A percentile compares a stretch with the other conserved stretches of the same genome.
Evolutionary conservation across 30 jellyfish, hydroid and myxozoan genomes (phyloP).

Genomic region (Aurelia aurita): DNA sequence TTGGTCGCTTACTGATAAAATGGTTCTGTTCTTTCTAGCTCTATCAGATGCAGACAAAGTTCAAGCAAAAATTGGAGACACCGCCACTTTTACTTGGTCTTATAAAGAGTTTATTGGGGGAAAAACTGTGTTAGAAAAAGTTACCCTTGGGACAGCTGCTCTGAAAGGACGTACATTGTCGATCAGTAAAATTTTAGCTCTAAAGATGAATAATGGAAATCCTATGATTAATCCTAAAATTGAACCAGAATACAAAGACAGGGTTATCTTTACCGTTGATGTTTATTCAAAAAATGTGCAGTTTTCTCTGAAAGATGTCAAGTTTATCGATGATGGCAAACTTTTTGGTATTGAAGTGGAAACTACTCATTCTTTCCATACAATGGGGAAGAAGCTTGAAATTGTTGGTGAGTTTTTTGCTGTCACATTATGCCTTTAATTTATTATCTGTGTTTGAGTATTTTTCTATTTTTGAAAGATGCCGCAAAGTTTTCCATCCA

Average conservation of each 20-base stretch:
- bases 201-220: neutral
- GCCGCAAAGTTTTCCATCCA: no score
- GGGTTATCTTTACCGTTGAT: slow-evolving; percentile 8
- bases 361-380: neutral
- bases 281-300: neutral
- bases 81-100: slow-evolving; percentile 42
- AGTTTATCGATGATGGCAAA: neutral
- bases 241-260: slow-evolving; percentile 2
- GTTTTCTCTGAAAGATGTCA: slow-evolving; percentile 18
- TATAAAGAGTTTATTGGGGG: neutral
- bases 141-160: neutral
- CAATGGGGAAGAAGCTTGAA: neutral
- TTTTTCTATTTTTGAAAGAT: no score
- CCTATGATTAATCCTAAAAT: slow-evolving; percentile 2
- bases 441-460: no score
- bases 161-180: no score
- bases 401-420: slow-evolving; percentile 45
- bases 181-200: neutral
- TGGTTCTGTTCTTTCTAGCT: neutral
- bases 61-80: slow-evolving; percentile 36
- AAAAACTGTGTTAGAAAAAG: neutral
- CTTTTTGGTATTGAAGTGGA: neutral
- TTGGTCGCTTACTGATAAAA: no score
- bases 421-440: neutral
- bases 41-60: neutral